Evolutionary conservation across 2,888 invertebrate genomes (phyloP).

Genomic region (Cantharis lateralis): DNA sequence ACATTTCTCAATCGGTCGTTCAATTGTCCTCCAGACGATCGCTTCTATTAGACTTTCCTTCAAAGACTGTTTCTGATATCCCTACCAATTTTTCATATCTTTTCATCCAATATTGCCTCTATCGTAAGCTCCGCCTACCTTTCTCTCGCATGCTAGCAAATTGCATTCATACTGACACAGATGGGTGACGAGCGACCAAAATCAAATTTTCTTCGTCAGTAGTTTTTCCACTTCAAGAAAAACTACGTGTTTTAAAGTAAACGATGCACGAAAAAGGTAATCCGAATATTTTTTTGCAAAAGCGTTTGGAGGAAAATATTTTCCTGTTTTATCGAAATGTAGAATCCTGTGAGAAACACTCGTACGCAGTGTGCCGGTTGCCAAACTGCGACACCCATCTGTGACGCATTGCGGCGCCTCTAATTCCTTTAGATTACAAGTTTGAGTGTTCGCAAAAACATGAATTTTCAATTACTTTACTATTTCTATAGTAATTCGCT

Average conservation of each 20-base stretch:
- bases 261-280: slow-evolving; percentile 39
- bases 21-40: slow-evolving; percentile 31
- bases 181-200: slow-evolving; percentile 45
- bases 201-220: slow-evolving; percentile 45
- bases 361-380: slow-evolving; percentile 3
- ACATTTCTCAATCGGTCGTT: slow-evolving; percentile 36
- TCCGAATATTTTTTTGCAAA: slow-evolving; percentile 24
- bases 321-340: slow-evolving; percentile 13
- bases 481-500: neutral
- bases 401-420: slow-evolving; percentile 21
- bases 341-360: slow-evolving; percentile 9
- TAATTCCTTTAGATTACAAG: slow-evolving; percentile 19
- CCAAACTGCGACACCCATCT: slow-evolving; percentile 9
- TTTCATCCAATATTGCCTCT: slow-evolving; percentile 41
- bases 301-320: slow-evolving; percentile 20
- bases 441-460: slow-evolving; percentile 16
- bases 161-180: slow-evolving; percentile 45
- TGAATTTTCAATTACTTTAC: slow-evolving; percentile 22
- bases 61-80: slow-evolving; percentile 41
- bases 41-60: slow-evolving; percentile 38
- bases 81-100: slow-evolving; percentile 42
- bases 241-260: slow-evolving; percentile 41
- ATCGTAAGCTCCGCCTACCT: slow-evolving; percentile 34
- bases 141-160: slow-evolving; percentile 35
- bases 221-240: slow-evolving; percentile 40